These are phyloP conservation scores for Eucidaris tribuloides DNA, from an alignment of 35 echinoderm and acorn worm species.

Conservation along the genomic window DNA sequence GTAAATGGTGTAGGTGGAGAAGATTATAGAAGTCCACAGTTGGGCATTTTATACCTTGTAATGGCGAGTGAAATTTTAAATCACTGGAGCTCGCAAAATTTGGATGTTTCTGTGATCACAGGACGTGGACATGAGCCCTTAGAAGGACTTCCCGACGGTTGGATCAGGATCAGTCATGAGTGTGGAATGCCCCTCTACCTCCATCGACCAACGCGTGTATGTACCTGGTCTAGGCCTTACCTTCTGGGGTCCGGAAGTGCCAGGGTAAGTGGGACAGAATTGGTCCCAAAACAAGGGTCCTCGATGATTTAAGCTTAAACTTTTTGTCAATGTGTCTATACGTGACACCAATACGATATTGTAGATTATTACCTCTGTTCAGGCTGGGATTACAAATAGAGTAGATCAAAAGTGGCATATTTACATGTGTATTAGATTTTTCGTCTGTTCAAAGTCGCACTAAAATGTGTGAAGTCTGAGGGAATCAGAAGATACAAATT, in stretches of 20 bases:
- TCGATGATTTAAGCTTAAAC: too few relatives aligned
- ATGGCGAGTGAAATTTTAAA: neutral
- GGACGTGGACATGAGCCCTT: slow-evolving; percentile 58
- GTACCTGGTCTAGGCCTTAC: slow-evolving; percentile 88
- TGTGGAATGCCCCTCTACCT: slow-evolving; percentile 84
- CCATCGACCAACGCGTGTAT: slow-evolving; percentile 68
- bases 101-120: too few relatives aligned
- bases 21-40: neutral
- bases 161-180: slow-evolving; percentile 68
- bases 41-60: neutral
- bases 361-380: too few relatives aligned
- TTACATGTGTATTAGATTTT: too few relatives aligned
- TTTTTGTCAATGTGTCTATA: too few relatives aligned
- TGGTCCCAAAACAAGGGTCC: too few relatives aligned
- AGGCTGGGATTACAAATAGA: too few relatives aligned
- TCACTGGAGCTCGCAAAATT: neutral
- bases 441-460: too few relatives aligned
- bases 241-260: slow-evolving; percentile 76
- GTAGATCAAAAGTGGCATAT: too few relatives aligned
- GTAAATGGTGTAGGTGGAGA: neutral
- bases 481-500: too few relatives aligned
- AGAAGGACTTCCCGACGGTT: slow-evolving; percentile 74
- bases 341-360: too few relatives aligned
- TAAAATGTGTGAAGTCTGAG: too few relatives aligned
- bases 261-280: slow-evolving; percentile 81